A percentile compares a stretch with the other conserved stretches of the same genome.
phyloP scores from a whole-genome alignment of 2,888 invertebrate species.

The Amiota minor region DNA sequence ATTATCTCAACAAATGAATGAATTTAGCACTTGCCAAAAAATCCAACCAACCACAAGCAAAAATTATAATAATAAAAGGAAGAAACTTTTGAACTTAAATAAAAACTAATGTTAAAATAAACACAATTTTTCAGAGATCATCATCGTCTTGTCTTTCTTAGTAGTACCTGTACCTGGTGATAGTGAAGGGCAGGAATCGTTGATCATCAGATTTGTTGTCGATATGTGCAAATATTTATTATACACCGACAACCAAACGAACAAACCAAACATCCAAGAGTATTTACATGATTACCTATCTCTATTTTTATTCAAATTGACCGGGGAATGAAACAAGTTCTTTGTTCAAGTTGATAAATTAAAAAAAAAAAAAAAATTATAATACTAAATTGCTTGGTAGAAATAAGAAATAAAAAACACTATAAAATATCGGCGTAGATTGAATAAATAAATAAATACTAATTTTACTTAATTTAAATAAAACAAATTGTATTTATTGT shows the following conservation, averaged over 20 bases:
- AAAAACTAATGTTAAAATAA: background rate
- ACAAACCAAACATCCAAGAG: background rate
- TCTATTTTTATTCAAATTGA: too few species aligned
- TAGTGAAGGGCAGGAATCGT: too few species aligned
- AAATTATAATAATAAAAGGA: conserved; percentile 7
- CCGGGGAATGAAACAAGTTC: background rate
- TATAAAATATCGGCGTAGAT: too few species aligned
- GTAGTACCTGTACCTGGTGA: too few species aligned
- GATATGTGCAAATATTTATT: conserved; percentile 13
- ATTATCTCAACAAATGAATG: background rate
- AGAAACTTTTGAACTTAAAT: background rate
- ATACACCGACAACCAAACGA: background rate
- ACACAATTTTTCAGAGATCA: background rate
- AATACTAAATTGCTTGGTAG: too few species aligned
- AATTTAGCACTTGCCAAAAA: conserved; percentile 23
- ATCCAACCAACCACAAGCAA: background rate
- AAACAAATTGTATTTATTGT: too few species aligned
- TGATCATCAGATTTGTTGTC: too few species aligned
- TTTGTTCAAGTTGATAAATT: conserved; percentile 6
- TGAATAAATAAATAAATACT: too few species aligned
- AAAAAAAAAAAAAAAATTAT: too few species aligned
- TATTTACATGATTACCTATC: background rate
- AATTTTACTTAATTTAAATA: too few species aligned
- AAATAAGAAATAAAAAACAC: too few species aligned
- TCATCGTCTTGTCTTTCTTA: background rate